Evolutionary conservation across 2,113 vertebrate species (phyloP).

Genomic region (Hydrolagus affinis): DNA sequence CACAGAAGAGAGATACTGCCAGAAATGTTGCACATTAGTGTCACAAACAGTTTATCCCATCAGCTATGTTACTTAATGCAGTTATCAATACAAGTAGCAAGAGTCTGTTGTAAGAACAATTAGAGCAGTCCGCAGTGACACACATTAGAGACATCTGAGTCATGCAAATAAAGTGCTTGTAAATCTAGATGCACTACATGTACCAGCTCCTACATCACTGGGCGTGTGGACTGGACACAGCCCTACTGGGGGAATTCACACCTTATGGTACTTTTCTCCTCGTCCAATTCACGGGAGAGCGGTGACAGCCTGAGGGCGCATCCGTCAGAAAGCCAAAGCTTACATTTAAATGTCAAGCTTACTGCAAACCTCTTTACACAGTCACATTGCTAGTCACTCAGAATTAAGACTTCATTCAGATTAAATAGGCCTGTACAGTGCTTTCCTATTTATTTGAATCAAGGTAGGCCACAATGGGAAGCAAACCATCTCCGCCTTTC

Average conservation of each 20-base stretch:
- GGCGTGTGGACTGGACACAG: slow-evolving; percentile 24
- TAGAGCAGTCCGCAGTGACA: slow-evolving; percentile 33
- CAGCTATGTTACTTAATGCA: slow-evolving; percentile 20
- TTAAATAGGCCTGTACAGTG: neutral
- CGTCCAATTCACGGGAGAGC: slow-evolving; percentile 37
- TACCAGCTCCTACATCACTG: slow-evolving; percentile 26
- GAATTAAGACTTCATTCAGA: slow-evolving; percentile 32
- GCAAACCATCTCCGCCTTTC: neutral
- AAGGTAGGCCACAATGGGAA: slow-evolving; percentile 7
- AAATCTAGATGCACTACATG: slow-evolving; percentile 16
- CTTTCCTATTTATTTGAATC: slow-evolving; percentile 25
- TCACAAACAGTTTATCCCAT: slow-evolving; percentile 24
- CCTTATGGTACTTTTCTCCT: slow-evolving; percentile 35
- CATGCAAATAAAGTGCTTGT: slow-evolving; percentile 36
- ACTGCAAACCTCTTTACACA: slow-evolving; percentile 32
- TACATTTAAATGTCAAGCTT: slow-evolving; percentile 44
- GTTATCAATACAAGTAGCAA: slow-evolving; percentile 38
- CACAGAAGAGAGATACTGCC: slow-evolving; percentile 32
- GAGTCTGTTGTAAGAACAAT: slow-evolving; percentile 33
- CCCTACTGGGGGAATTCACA: slow-evolving; percentile 32
- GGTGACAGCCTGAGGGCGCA: slow-evolving; percentile 40
- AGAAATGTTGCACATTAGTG: rapidly evolving
- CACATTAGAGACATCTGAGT: slow-evolving; percentile 31
- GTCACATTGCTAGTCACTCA: slow-evolving; percentile 26
- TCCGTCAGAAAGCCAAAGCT: slow-evolving; percentile 37